Evolutionary conservation across 2,797 vertebrate species (phyloP), one percentile per base, ranked within the genome.

Genomic region (Anguilla megastoma): DNA sequence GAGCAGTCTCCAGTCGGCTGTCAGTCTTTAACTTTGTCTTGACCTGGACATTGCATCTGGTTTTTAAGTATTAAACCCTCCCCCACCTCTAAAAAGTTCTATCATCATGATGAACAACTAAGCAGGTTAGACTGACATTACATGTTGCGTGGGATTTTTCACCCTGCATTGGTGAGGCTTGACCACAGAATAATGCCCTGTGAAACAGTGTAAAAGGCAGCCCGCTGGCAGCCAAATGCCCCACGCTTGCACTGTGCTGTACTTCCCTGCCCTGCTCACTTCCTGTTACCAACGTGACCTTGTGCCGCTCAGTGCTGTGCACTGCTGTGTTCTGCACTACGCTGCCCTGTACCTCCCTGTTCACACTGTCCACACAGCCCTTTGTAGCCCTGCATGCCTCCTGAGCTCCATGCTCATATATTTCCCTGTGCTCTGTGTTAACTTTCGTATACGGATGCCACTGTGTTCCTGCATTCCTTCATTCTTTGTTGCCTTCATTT

Each of bases 1-100:
- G 88, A 90, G 89, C 90, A 91, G 91, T 92, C 92, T 89, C 91
- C 90, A 91, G 91, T 92, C 91, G 90, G 91, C 89, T 95, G 94
- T 95, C 93, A 93, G 90, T 94, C 90, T 95, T 94, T 89, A 30
- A 79, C 74, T 58, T 58, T 30, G 4, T 18, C 30, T 87, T 82
- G 76, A 14, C 36, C 54, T 83, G 80, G 10, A n/a, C 27, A 83
- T 52, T 50, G 41, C 41, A 14, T 48, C 79, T 83, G 45, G 18
- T 24, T 82, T 48, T 82, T 48, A 0, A 48, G 10, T 50, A 3
- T 24, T 48, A 14, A 83, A 10, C 45, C 21, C 7, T 83, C 76
- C 36, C 45, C 16, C 36, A 3, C 16, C 18, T 16, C 45, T 80
- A 18, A 24, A 33, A 71, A 18, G 45, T 80, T 7, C 33, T 27